phyloP scores from a whole-genome alignment of 2,888 invertebrate species.

The Dryadula phaetusa region DNA sequence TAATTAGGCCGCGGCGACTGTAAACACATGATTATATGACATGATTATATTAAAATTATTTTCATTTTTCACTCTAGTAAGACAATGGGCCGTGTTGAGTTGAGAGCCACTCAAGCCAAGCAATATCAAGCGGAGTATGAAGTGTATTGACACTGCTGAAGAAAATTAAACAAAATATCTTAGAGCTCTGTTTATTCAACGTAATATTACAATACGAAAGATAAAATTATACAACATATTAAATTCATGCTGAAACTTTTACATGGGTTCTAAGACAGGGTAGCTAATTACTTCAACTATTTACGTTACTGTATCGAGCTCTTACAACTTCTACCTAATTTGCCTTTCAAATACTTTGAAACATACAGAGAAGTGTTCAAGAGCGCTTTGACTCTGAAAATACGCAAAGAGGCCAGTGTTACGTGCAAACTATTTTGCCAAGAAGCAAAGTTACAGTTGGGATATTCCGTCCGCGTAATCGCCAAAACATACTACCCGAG shows the following conservation, averaged over 20 bases:
- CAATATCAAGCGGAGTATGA: no score
- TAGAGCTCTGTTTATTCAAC: background rate
- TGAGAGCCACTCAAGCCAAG: no score
- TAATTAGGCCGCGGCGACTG: no score
- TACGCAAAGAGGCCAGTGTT: constrained; percentile 76
- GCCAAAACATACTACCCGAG: constrained; percentile 78
- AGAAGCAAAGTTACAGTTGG: constrained; percentile 70
- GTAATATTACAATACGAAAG: constrained; percentile 15
- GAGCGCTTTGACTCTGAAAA: constrained; percentile 75
- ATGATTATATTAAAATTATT: no score
- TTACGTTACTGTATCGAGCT: constrained; percentile 59
- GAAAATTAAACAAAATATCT: constrained; percentile 4
- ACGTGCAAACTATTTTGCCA: constrained; percentile 79
- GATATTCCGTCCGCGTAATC: constrained; percentile 83
- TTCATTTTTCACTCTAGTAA: no score
- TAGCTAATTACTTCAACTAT: constrained; percentile 64
- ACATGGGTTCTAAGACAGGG: constrained; percentile 34
- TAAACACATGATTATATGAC: no score
- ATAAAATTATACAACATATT: constrained; percentile 28
- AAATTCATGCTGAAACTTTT: constrained; percentile 44
- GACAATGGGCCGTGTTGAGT: no score
- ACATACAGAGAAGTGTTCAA: constrained; percentile 71
- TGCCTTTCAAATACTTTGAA: constrained; percentile 82
- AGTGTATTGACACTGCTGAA: no score
- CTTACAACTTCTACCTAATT: constrained; percentile 66